Conservation (phyloP, 2,797 vertebrate genomes). For the Nyctibius grandis region DNA sequence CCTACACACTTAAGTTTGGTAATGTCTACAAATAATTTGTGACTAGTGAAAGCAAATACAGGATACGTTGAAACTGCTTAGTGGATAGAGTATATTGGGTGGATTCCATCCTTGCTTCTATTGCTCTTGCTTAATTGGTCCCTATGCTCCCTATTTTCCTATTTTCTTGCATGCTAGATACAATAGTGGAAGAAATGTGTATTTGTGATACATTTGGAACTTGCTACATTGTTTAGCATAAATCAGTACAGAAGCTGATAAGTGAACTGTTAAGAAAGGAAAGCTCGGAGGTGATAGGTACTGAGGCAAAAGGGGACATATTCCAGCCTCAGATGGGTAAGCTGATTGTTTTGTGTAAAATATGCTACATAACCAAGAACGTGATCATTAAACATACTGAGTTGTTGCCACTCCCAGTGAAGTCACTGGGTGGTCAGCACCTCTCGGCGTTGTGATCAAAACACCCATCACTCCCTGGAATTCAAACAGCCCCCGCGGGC, state of each 20-base stretch:
- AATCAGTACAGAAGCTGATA: background rate
- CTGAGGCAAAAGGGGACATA: background rate
- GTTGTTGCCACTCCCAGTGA: background rate
- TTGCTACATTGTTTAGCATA: background rate
- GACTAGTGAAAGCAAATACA: background rate
- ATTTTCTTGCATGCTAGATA: background rate
- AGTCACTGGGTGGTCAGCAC: background rate
- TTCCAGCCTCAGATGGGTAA: background rate
- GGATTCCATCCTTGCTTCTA: background rate
- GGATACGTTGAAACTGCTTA: background rate
- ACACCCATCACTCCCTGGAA: background rate
- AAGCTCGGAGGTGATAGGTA: background rate
- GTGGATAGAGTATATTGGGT: background rate
- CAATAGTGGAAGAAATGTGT: background rate
- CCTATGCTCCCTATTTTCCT: background rate
- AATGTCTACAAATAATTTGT: background rate
- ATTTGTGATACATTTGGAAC: background rate
- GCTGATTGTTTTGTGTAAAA: background rate
- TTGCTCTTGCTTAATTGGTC: background rate
- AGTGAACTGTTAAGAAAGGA: background rate
- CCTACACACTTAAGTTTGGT: background rate
- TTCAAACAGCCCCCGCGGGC: background rate
- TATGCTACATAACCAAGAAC: background rate
- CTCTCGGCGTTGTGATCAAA: background rate
- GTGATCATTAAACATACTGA: background rate